These are phyloP conservation scores for Alloscopus bannaensis DNA, from an alignment of 2,888 invertebrate genomes.

Conservation along the genomic window DNA sequence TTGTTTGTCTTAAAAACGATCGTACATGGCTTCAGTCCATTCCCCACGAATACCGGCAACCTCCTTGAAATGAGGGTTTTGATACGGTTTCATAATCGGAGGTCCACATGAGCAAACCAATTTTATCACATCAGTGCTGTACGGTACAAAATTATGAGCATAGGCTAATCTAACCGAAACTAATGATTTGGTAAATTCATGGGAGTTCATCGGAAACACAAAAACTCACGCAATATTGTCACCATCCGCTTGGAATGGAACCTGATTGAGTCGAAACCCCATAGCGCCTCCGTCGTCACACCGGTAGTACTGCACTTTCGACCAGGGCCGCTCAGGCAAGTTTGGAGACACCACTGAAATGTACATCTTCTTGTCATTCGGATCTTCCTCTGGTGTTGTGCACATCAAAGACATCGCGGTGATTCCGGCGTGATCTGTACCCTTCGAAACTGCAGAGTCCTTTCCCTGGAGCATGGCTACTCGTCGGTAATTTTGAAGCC, in stretches of 20 bases:
- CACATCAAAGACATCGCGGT: conserved; percentile 6
- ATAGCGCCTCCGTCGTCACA: conserved; percentile 1
- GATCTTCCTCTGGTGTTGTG: not conserved
- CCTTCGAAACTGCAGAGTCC: too few species aligned
- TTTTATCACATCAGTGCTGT: conserved; percentile 10
- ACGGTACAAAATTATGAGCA: not conserved
- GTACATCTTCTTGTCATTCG: not conserved
- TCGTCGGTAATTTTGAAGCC: conserved; percentile 1
- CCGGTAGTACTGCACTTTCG: not conserved
- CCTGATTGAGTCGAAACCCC: conserved; percentile 1
- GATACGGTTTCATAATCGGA: not conserved
- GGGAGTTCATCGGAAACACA: too few species aligned
- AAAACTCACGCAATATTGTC: conserved; percentile 26
- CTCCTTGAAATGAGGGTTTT: not conserved
- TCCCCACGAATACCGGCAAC: not conserved
- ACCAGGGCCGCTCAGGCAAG: not conserved
- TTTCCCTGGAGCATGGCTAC: not conserved
- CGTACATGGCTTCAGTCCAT: not conserved
- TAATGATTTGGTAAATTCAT: not conserved
- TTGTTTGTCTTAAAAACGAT: too few species aligned
- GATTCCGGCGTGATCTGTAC: conserved; percentile 17
- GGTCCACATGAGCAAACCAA: conserved; percentile 7
- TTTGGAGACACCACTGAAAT: conserved; percentile 1
- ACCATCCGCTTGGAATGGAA: not conserved
- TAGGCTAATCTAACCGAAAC: not conserved